Conservation (phyloP, 2,888 invertebrate genomes). For the Nomada ferruginata region DNA sequence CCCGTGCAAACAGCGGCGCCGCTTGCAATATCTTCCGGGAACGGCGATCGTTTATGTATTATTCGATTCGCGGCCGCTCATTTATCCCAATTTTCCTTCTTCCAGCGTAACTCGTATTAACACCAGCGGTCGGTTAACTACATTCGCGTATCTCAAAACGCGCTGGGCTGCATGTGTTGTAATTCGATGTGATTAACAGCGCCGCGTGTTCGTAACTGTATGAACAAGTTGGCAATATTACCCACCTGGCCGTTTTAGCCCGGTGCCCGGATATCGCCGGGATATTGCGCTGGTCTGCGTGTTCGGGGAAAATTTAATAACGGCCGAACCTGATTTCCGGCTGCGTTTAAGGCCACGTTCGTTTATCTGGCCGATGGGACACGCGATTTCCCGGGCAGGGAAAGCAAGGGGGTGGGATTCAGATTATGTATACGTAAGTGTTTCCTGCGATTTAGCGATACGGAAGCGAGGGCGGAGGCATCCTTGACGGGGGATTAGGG, state of each 20-base stretch:
- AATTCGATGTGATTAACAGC: slow-evolving; percentile 75
- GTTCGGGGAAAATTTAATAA: slow-evolving; percentile 69
- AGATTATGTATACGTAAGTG: not conserved
- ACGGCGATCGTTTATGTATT: slow-evolving; percentile 56
- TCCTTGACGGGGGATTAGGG: too few species aligned
- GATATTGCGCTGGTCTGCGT: slow-evolving; percentile 63
- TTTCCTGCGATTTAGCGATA: too few species aligned
- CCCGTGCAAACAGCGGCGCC: slow-evolving; percentile 19
- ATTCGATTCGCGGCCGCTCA: slow-evolving; percentile 64
- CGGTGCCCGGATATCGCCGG: slow-evolving; percentile 50
- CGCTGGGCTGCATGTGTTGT: slow-evolving; percentile 69
- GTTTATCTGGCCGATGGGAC: slow-evolving; percentile 33
- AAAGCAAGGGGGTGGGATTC: too few species aligned
- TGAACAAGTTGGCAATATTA: slow-evolving; percentile 74
- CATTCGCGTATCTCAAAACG: slow-evolving; percentile 73
- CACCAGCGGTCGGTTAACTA: slow-evolving; percentile 71
- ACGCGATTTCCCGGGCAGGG: not conserved
- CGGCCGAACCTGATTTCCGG: slow-evolving; percentile 60
- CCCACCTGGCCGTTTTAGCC: slow-evolving; percentile 69
- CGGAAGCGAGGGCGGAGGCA: too few species aligned
- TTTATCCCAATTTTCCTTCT: slow-evolving; percentile 68
- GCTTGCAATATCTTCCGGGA: slow-evolving; percentile 35
- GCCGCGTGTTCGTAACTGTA: slow-evolving; percentile 73
- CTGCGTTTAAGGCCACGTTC: slow-evolving; percentile 47
- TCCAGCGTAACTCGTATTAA: slow-evolving; percentile 61